Evolutionary conservation across 2,888 invertebrate genomes (phyloP), one percentile per base, ranked within the genome.

Genomic region (Noctua janthina): DNA sequence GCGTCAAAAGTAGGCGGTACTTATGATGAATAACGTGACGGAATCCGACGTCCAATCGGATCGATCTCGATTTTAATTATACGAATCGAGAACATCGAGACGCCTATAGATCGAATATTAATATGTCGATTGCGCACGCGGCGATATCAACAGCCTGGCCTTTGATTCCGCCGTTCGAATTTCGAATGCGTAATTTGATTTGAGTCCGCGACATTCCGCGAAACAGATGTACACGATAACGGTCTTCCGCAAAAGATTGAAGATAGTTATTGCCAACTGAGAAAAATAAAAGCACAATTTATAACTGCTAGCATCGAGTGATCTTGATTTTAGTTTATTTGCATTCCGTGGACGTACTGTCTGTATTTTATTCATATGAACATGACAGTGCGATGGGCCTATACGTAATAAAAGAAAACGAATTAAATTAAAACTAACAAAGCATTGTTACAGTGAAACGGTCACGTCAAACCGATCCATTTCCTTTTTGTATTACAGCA

Each of bases 51-150:
- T 92, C 95, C 96, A 96, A 96, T 96, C 96, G 93, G 91, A 96
- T 95, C 94, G 94, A 96, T 96, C 96, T 96, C 95, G 93, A 95
- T 96, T 96, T 96, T 96, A 96, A 96, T 96, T 96, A 96, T 96
- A 96, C 95, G 95, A 96, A 96, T 96, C 95, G 95, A 94, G 94
- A 94, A 95, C 95, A 95, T 95, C 95, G 94, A 93, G 92, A 93
- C 95, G 93, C 92, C 93, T 94, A 93, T 94, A 96, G 95, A 95
- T 96, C 95, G 96, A 96, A 96, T 96, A 95, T 96, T 96, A 96
- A 96, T 96, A 96, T 95, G 94, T 94, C 93, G 96, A 96, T 96
- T 95, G 96, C 95, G 94, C 93, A 92, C 89, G 93, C 91, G 90
- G 90, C 91, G 96, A 95, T 96, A 95, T 92, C 93, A 91, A 92